A percentile compares a stretch with the other conserved stretches of the same genome.
Evolutionary conservation across 2,888 invertebrate genomes (phyloP).

Genomic region (Lasioglossum pauxillum): DNA sequence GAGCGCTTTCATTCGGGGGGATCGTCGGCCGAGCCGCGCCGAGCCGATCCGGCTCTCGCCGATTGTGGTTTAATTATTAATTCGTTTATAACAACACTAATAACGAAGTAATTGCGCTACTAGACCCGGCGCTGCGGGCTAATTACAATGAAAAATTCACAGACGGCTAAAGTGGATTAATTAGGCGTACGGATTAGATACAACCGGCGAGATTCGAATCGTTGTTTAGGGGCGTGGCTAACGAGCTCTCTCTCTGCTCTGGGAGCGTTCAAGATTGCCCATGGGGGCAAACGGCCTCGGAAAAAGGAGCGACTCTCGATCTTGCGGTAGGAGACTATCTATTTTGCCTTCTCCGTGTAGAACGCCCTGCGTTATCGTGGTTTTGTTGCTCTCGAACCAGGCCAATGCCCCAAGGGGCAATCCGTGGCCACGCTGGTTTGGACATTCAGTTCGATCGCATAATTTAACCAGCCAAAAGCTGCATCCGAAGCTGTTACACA

Average conservation of each 20-base stretch:
- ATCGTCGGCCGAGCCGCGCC: neutral
- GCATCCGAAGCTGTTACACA: neutral
- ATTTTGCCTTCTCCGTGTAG: neutral
- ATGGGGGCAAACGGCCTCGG: neutral
- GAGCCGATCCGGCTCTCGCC: neutral
- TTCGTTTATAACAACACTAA: slow-evolving; percentile 56
- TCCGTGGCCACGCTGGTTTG: neutral
- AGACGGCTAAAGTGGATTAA: neutral
- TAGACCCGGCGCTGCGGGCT: slow-evolving; percentile 13
- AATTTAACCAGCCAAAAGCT: neutral
- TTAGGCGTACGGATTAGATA: neutral
- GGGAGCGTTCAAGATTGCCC: neutral
- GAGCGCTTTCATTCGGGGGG: slow-evolving; percentile 29
- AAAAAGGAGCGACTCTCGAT: neutral
- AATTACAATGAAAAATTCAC: slow-evolving; percentile 60
- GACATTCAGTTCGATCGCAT: neutral
- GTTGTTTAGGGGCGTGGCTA: neutral
- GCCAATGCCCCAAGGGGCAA: neutral
- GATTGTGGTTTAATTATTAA: slow-evolving; percentile 62
- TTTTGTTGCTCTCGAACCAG: neutral
- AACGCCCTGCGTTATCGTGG: neutral
- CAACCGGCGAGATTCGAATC: neutral
- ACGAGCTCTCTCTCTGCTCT: neutral
- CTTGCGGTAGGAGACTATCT: neutral
- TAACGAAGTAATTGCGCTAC: slow-evolving; percentile 52